Conservation (phyloP, 1,140 invertebrate genomes). For the Diorhabda carinulata region DNA sequence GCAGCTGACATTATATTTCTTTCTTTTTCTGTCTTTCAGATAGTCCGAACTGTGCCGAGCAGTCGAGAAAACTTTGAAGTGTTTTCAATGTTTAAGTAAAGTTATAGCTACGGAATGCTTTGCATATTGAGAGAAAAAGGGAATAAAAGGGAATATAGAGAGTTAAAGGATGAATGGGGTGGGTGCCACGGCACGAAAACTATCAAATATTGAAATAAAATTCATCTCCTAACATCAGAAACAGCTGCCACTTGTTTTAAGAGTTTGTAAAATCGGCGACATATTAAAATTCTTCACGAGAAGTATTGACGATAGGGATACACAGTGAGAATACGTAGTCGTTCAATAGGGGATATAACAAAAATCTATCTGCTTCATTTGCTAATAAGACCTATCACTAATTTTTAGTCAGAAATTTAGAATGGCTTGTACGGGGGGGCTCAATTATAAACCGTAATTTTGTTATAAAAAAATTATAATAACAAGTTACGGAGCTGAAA, state of each 20-base stretch:
- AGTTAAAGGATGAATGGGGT: slow-evolving; percentile 29
- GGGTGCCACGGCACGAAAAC: slow-evolving; percentile 41
- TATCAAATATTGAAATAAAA: slow-evolving; percentile 51
- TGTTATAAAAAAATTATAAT: too few species aligned
- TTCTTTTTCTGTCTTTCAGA: slow-evolving; percentile 35
- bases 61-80: slow-evolving; percentile 40
- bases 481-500: too few species aligned
- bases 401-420: too few species aligned
- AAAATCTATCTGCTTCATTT: too few species aligned
- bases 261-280: slow-evolving; percentile 45
- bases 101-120: slow-evolving; percentile 41
- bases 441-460: too few species aligned
- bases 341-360: background rate
- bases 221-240: slow-evolving; percentile 48
- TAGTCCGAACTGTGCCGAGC: slow-evolving; percentile 13
- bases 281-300: slow-evolving; percentile 44
- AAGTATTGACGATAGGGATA: slow-evolving; percentile 35
- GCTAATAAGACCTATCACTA: too few species aligned
- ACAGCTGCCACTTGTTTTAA: slow-evolving; percentile 48
- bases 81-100: slow-evolving; percentile 43
- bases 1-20: slow-evolving; percentile 44
- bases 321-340: slow-evolving; percentile 13
- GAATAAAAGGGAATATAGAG: slow-evolving; percentile 25
- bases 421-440: too few species aligned
- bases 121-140: slow-evolving; percentile 40